These are phyloP conservation scores for Istiophorus platypterus DNA, from an alignment of 2,113 vertebrate genomes.

Conservation along the genomic window DNA sequence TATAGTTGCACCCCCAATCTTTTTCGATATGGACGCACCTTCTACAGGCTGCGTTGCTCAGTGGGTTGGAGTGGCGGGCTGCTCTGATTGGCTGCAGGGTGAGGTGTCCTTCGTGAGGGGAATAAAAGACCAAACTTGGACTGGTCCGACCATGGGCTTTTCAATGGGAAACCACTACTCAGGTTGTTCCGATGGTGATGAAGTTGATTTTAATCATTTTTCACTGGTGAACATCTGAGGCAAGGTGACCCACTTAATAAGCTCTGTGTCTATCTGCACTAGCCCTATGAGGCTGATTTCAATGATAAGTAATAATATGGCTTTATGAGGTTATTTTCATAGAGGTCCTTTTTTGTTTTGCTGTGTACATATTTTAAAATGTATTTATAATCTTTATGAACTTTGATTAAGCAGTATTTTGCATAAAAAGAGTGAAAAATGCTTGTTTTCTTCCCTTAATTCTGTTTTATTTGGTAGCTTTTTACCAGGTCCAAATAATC, in stretches of 20 bases:
- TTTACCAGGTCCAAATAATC: slow-evolving; percentile 27
- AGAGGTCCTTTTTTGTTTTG: slow-evolving; percentile 60
- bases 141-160: slow-evolving; percentile 35
- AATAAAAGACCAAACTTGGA: slow-evolving; percentile 40
- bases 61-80: slow-evolving; percentile 20
- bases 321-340: slow-evolving; percentile 75
- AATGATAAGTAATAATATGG: slow-evolving; percentile 62
- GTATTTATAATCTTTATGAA: slow-evolving; percentile 85
- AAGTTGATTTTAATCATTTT: slow-evolving; percentile 19
- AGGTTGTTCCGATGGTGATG: slow-evolving; percentile 7
- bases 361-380: slow-evolving; percentile 82
- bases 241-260: slow-evolving; percentile 18
- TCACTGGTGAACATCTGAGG: not conserved
- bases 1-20: not conserved
- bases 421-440: slow-evolving; percentile 50
- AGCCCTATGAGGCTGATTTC: slow-evolving; percentile 72
- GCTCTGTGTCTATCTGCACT: slow-evolving; percentile 75
- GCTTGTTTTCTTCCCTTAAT: slow-evolving; percentile 41
- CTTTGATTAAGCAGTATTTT: slow-evolving; percentile 79
- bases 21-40: slow-evolving; percentile 11
- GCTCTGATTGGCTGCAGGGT: slow-evolving; percentile 50
- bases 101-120: not conserved
- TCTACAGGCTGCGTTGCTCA: slow-evolving; percentile 19
- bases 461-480: slow-evolving; percentile 36
- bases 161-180: slow-evolving; percentile 3